These are phyloP conservation scores for Halocynthia aurantium DNA, from an alignment of 23 tunicate genomes.

Conservation along the genomic window DNA sequence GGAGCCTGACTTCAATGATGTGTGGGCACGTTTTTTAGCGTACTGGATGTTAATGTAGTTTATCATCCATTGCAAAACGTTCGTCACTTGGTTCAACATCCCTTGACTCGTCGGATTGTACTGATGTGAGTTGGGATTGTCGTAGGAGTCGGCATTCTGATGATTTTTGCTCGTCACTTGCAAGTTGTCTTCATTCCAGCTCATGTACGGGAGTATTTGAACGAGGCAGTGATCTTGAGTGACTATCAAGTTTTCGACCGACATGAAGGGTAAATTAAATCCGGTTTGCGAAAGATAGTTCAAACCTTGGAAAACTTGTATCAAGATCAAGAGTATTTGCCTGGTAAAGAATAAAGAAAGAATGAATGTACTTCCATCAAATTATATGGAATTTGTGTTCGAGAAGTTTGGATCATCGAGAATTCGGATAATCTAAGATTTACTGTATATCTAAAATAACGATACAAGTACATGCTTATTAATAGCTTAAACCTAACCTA, in stretches of 20 bases:
- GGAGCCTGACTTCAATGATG: constrained; percentile 1
- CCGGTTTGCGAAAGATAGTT: constrained; percentile 54
- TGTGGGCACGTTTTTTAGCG: too few relatives aligned
- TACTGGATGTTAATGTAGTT: too few relatives aligned
- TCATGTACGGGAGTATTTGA: constrained; percentile 77
- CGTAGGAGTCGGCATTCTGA: constrained; percentile 56
- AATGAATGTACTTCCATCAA: too few relatives aligned
- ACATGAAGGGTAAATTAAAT: constrained; percentile 45
- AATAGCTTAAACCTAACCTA: too few relatives aligned
- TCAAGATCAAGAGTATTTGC: constrained; percentile 64
- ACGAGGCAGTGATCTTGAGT: constrained; percentile 60
- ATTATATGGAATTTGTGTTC: too few relatives aligned
- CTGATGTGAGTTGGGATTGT: constrained; percentile 15
- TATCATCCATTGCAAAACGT: too few relatives aligned
- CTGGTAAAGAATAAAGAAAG: constrained; percentile 14
- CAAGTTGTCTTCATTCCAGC: constrained; percentile 24
- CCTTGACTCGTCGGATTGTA: constrained; percentile 33
- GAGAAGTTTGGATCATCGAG: too few relatives aligned
- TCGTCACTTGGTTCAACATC: constrained; percentile 38
- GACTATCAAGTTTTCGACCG: constrained; percentile 58
- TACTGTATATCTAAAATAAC: too few relatives aligned
- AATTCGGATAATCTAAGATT: too few relatives aligned
- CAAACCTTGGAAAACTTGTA: constrained; percentile 76
- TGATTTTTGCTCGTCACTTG: background rate
- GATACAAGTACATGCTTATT: too few relatives aligned